A percentile compares a stretch with the other conserved stretches of the same genome.
Conservation (phyloP, 2,888 invertebrate genomes). For the Atethmia centrago region DNA sequence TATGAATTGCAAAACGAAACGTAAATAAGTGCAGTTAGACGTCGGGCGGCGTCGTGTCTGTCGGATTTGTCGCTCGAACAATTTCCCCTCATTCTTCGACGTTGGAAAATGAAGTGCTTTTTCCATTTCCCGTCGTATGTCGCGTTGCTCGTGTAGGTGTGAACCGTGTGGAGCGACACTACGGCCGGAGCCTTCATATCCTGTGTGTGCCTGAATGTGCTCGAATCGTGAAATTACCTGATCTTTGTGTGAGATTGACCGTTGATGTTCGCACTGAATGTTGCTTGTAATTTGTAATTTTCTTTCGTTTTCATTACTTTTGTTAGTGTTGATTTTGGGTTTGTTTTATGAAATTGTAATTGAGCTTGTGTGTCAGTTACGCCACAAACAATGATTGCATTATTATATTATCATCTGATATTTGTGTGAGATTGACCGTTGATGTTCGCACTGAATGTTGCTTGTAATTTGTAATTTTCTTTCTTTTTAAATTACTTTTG, state of each 20-base stretch:
- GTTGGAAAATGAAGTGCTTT: constrained; percentile 65
- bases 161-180: constrained; percentile 44
- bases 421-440: constrained; percentile 64
- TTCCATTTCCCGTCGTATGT: constrained; percentile 68
- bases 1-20: constrained; percentile 48
- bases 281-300: constrained; percentile 17
- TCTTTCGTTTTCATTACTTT: neutral
- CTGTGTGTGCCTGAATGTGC: constrained; percentile 59
- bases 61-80: constrained; percentile 59
- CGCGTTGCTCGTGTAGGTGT: constrained; percentile 42
- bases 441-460: constrained; percentile 26
- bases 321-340: neutral
- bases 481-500: neutral
- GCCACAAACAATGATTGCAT: constrained; percentile 9
- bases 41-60: constrained; percentile 45
- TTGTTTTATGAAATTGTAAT: neutral
- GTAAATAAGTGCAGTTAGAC: constrained; percentile 51
- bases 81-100: constrained; percentile 61
- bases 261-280: constrained; percentile 33
- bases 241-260: constrained; percentile 66
- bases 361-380: constrained; percentile 15
- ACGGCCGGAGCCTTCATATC: constrained; percentile 62
- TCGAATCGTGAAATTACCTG: constrained; percentile 66
- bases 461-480: constrained; percentile 14
- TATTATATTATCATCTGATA: constrained; percentile 53